These are phyloP conservation scores for Rhopilema esculentum DNA, from an alignment of 30 jellyfish, hydroid and myxozoan genomes.

Conservation along the genomic window DNA sequence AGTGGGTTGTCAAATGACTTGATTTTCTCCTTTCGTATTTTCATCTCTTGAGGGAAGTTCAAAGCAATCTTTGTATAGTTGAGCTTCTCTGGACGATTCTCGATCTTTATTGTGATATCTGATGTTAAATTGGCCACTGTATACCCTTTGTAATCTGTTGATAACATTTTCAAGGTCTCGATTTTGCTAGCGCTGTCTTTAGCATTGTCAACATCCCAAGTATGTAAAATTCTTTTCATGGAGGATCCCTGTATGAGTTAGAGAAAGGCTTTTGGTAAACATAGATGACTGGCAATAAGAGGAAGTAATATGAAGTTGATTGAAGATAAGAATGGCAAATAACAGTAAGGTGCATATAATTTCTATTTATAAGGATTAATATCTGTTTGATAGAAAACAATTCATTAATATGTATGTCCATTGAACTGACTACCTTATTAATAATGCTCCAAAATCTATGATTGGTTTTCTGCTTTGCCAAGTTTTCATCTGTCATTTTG, in stretches of 20 bases:
- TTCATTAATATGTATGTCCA: too few relatives aligned
- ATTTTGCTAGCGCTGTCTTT: slow-evolving; percentile 54
- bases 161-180: slow-evolving; percentile 41
- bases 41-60: slow-evolving; percentile 57
- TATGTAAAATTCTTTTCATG: slow-evolving; percentile 51
- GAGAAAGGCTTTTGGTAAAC: not conserved
- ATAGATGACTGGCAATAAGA: too few relatives aligned
- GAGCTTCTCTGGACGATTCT: slow-evolving; percentile 54
- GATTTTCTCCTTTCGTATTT: slow-evolving; percentile 36
- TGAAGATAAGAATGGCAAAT: too few relatives aligned
- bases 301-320: too few relatives aligned
- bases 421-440: too few relatives aligned
- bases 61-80: slow-evolving; percentile 1
- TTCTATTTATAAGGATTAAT: too few relatives aligned
- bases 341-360: too few relatives aligned
- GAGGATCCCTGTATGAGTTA: slow-evolving; percentile 24
- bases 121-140: slow-evolving; percentile 46
- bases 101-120: slow-evolving; percentile 33
- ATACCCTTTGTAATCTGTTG: slow-evolving; percentile 10
- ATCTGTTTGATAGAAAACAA: too few relatives aligned
- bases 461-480: too few relatives aligned
- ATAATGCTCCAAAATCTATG: too few relatives aligned
- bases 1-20: slow-evolving; percentile 50
- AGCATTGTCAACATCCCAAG: slow-evolving; percentile 70
- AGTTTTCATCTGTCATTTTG: not conserved